Evolutionary conservation across 1,140 invertebrate genomes (phyloP).

Genomic region (Aricia agestis): DNA sequence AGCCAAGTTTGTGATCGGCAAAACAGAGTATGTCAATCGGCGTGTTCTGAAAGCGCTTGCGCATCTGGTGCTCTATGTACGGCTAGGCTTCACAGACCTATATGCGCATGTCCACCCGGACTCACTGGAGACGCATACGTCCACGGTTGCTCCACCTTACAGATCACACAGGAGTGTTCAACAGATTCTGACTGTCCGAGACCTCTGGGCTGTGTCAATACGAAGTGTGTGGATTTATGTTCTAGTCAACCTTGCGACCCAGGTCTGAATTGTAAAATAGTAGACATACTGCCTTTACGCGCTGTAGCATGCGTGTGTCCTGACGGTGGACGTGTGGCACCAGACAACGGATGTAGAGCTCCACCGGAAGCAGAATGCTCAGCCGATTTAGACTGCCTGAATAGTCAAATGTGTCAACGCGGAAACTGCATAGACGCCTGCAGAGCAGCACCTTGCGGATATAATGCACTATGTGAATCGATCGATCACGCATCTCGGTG

Average conservation of each 20-base stretch:
- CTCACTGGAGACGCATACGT: conserved; percentile 87
- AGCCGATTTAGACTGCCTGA: conserved; percentile 84
- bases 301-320: conserved; percentile 90
- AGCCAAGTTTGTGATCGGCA: conserved; percentile 90
- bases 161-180: conserved; percentile 79
- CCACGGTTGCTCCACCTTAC: conserved; percentile 78
- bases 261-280: conserved; percentile 86
- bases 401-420: conserved; percentile 83
- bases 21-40: conserved; percentile 88
- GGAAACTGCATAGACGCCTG: conserved; percentile 90
- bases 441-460: conserved; percentile 84
- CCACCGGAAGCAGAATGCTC: conserved; percentile 78
- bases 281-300: conserved; percentile 86
- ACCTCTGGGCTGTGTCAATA: conserved; percentile 85
- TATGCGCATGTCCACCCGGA: conserved; percentile 85
- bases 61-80: conserved; percentile 85
- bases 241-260: conserved; percentile 81
- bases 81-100: conserved; percentile 85
- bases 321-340: conserved; percentile 65
- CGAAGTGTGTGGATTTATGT: conserved; percentile 87
- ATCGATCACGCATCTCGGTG: conserved; percentile 86
- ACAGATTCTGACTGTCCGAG: conserved; percentile 86
- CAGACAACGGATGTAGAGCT: conserved; percentile 78
- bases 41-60: conserved; percentile 87
- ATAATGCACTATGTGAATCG: conserved; percentile 89